Conservation (phyloP, 2,888 invertebrate genomes). For the Drosophila fungiperda region DNA sequence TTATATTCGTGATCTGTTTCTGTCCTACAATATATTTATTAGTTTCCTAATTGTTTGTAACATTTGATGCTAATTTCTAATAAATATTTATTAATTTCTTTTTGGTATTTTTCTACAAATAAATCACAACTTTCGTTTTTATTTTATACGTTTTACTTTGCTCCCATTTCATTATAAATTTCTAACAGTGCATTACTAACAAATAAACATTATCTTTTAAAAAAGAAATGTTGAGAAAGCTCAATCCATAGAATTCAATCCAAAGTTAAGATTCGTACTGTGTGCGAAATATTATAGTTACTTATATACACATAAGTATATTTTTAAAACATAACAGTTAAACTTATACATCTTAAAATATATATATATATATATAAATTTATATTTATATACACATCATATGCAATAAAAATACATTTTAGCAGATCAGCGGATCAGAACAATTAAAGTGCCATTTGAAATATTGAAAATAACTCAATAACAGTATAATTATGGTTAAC, state of each 20-base stretch:
- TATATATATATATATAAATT: conserved; percentile 35
- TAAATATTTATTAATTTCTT: conserved; percentile 55
- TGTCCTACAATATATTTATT: conserved; percentile 25
- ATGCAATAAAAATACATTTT: conserved; percentile 26
- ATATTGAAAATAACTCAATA: conserved; percentile 16
- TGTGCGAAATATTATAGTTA: conserved; percentile 64
- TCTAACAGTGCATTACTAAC: conserved; percentile 15
- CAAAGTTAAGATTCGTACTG: conserved; percentile 48
- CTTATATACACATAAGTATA: conserved; percentile 42
- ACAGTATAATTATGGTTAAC: conserved; percentile 36
- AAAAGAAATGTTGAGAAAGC: conserved; percentile 20
- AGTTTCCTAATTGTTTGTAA: conserved; percentile 54
- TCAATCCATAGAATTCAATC: conserved; percentile 40
- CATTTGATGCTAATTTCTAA: conserved; percentile 35
- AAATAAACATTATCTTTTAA: conserved; percentile 9
- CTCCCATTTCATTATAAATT: conserved; percentile 3
- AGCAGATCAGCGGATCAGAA: conserved; percentile 32
- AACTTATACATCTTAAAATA: conserved; percentile 16
- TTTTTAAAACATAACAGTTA: conserved; percentile 35
- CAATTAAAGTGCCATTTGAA: conserved; percentile 30
- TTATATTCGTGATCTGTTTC: conserved; percentile 14
- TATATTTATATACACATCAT: conserved; percentile 25
- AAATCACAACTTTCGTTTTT: conserved; percentile 36
- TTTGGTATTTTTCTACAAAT: conserved; percentile 43
- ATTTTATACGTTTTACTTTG: conserved; percentile 16